Conservation (phyloP, 1,140 invertebrate genomes). For the Pseudachorutes palmiensis region DNA sequence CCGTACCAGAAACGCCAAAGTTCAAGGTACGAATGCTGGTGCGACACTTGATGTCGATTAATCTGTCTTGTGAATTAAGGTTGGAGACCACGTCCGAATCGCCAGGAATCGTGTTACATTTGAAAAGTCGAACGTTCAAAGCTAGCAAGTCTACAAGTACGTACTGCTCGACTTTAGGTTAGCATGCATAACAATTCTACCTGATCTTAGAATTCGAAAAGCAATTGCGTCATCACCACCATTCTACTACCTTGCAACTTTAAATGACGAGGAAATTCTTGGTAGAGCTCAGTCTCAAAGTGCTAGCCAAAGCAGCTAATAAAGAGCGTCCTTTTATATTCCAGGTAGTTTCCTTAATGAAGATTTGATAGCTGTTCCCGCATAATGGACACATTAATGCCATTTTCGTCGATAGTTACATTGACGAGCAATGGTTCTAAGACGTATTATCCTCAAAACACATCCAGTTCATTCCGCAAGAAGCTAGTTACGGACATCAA, state of each 20-base stretch:
- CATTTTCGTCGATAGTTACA: background rate
- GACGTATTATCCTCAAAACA: background rate
- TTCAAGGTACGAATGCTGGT: background rate
- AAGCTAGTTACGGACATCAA: background rate
- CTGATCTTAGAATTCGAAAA: background rate
- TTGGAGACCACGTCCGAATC: background rate
- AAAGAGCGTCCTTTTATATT: background rate
- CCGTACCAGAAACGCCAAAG: background rate
- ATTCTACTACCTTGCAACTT: background rate
- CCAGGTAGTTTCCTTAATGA: background rate
- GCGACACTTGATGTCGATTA: background rate
- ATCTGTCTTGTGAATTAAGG: background rate
- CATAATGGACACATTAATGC: background rate
- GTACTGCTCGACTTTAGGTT: background rate
- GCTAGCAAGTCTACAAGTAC: background rate
- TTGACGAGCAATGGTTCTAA: background rate
- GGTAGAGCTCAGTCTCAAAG: background rate
- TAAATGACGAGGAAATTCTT: background rate
- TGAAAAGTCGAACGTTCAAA: background rate
- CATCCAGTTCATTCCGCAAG: background rate
- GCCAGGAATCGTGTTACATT: background rate
- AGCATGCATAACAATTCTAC: background rate
- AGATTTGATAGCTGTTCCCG: background rate
- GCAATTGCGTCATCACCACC: background rate
- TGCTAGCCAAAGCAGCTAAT: background rate